Evolutionary conservation across 2,797 vertebrate species (phyloP).

Genomic region (Rhinogobio ventralis): DNA sequence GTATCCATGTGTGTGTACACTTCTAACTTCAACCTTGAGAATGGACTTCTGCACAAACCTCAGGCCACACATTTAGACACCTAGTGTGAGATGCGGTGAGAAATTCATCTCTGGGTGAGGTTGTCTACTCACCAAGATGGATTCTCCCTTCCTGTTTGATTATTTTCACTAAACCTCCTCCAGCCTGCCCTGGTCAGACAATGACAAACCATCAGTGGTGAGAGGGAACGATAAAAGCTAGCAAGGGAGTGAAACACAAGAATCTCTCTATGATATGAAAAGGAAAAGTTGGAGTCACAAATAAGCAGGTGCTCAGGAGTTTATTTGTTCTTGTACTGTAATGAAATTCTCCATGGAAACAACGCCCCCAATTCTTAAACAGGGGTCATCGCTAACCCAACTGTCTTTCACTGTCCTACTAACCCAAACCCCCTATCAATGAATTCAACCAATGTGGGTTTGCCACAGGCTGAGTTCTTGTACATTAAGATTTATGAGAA

Average conservation of each 20-base stretch:
- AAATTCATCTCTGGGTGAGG: constrained; percentile 27
- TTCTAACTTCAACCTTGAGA: constrained; percentile 11
- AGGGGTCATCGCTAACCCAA: constrained; percentile 56
- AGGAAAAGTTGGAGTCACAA: constrained; percentile 69
- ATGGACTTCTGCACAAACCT: constrained; percentile 25
- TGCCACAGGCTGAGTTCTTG: constrained; percentile 68
- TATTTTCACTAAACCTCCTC: constrained; percentile 73
- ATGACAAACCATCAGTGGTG: constrained; percentile 63
- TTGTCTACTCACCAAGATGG: constrained; percentile 8
- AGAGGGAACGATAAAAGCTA: constrained; percentile 34
- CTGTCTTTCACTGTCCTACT: constrained; percentile 58
- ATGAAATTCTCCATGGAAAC: constrained; percentile 24
- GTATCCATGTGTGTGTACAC: constrained; percentile 25
- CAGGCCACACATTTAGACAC: constrained; percentile 9
- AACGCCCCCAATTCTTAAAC: constrained; percentile 45
- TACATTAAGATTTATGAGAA: constrained; percentile 80
- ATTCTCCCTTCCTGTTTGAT: constrained; percentile 69
- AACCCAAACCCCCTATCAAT: constrained; percentile 61
- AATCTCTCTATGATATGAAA: not conserved
- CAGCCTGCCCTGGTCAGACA: constrained; percentile 67
- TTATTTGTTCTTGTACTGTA: constrained; percentile 36
- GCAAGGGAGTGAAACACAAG: constrained; percentile 28
- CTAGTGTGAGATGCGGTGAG: not conserved
- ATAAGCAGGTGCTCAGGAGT: constrained; percentile 66
- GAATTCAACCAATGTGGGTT: constrained; percentile 73